Evolutionary conservation across 2,888 invertebrate species (phyloP).

Genomic region (Tipula unca): DNA sequence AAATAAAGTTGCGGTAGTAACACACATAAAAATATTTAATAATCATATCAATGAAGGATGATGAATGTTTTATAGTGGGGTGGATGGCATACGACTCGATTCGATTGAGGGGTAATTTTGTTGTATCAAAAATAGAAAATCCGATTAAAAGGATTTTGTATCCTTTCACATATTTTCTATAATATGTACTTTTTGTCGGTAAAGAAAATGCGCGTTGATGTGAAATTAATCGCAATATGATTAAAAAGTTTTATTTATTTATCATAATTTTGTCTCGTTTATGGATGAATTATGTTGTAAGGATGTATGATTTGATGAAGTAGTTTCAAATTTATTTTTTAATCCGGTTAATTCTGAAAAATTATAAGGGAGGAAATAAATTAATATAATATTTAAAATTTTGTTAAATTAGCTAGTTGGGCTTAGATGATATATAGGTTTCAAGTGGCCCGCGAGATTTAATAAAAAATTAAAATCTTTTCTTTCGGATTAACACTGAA

Average conservation of each 20-base stretch:
- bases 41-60: neutral
- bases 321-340: neutral
- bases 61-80: neutral
- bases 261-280: neutral
- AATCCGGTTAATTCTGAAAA: neutral
- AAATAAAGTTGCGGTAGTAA: neutral
- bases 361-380: neutral
- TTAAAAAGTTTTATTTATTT: constrained; percentile 4
- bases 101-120: neutral
- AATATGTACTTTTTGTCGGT: too few species aligned
- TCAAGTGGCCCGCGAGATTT: too few species aligned
- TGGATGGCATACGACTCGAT: neutral
- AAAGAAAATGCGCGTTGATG: neutral
- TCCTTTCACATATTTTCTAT: neutral
- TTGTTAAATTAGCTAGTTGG: too few species aligned
- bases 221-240: neutral
- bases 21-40: neutral
- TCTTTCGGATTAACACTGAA: too few species aligned
- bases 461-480: too few species aligned
- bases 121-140: neutral
- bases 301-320: neutral
- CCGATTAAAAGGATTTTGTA: neutral
- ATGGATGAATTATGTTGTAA: neutral
- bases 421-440: too few species aligned
- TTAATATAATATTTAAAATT: too few species aligned